These are phyloP conservation scores for Cheilosia pagana DNA, from an alignment of 2,888 invertebrate genomes.

Conservation along the genomic window DNA sequence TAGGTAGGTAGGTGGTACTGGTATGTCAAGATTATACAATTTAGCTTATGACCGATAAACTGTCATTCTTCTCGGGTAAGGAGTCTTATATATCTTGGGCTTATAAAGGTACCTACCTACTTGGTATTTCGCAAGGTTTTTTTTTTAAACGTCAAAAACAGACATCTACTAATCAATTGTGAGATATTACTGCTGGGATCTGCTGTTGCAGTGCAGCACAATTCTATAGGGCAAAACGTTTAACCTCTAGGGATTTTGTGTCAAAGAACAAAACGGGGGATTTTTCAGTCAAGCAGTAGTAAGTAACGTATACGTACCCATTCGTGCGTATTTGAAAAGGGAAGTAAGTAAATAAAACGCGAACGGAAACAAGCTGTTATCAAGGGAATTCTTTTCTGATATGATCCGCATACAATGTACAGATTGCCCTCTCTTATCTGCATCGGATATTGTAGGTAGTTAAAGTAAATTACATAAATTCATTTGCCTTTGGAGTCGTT, in stretches of 20 bases:
- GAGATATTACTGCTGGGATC: too few relatives aligned
- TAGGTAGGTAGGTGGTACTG: too few relatives aligned
- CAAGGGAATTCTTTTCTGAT: neutral
- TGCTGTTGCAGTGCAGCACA: neutral
- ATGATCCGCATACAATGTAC: neutral
- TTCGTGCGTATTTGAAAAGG: neutral
- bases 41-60: too few relatives aligned
- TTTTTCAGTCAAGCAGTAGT: neutral
- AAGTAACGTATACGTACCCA: neutral
- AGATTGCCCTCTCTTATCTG: constrained; percentile 3
- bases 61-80: too few relatives aligned
- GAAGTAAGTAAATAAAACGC: neutral
- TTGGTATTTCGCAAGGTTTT: too few relatives aligned
- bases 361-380: constrained; percentile 20
- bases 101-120: too few relatives aligned
- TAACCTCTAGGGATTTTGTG: neutral
- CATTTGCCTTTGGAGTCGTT: neutral
- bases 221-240: neutral
- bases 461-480: neutral
- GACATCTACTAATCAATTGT: too few relatives aligned
- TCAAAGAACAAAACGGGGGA: neutral
- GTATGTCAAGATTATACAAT: too few relatives aligned
- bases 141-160: too few relatives aligned
- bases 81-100: too few relatives aligned
- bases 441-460: neutral